Percentiles rank a stretch among this genome's conserved stretches.
These are phyloP conservation scores for Clupea harengus DNA, from an alignment of 2,113 vertebrate species.

Conservation along the genomic window DNA sequence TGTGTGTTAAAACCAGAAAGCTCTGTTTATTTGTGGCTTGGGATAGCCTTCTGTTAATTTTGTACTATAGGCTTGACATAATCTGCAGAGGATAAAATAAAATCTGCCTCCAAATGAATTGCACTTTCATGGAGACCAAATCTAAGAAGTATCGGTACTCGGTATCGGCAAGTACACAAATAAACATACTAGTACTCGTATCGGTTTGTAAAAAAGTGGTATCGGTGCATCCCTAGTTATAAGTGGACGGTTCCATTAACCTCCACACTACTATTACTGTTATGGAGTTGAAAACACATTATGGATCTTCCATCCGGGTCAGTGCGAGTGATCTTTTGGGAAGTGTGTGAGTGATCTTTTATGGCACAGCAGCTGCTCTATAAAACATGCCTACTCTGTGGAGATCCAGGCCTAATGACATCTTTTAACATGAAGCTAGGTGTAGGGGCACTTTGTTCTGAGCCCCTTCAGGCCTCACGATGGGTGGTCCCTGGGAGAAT, in stretches of 20 bases:
- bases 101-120: no score
- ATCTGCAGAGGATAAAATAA: no score
- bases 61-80: no score
- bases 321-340: background rate
- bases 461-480: background rate
- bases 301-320: background rate
- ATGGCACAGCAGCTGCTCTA: background rate
- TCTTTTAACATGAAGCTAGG: background rate
- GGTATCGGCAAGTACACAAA: no score
- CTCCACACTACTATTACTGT: background rate
- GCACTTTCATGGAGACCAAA: no score
- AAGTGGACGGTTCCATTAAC: background rate
- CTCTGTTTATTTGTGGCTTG: no score
- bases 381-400: background rate
- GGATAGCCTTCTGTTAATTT: no score
- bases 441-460: background rate
- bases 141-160: no score
- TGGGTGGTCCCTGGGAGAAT: background rate
- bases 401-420: background rate
- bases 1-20: no score
- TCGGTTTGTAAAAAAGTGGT: no score
- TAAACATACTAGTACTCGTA: no score
- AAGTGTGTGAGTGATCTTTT: background rate
- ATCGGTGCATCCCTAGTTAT: no score
- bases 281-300: background rate